A percentile compares a stretch with the other conserved stretches of the same genome.
Evolutionary conservation across 2,113 vertebrate genomes (phyloP).

Genomic region (Entomyzon cyanotis): DNA sequence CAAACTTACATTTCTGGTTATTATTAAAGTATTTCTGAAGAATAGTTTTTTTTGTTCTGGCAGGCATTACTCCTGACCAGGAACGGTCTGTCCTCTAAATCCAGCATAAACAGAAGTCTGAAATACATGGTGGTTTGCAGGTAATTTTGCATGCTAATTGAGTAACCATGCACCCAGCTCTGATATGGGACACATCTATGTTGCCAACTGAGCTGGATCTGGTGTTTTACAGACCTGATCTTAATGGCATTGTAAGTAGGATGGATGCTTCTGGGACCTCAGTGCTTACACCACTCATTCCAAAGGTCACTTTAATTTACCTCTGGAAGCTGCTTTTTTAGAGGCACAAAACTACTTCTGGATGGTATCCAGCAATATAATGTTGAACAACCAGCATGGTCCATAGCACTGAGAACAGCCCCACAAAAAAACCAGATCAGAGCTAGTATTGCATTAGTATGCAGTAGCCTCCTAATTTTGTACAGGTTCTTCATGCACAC

Average conservation of each 20-base stretch:
- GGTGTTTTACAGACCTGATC: background rate
- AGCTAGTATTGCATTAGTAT: background rate
- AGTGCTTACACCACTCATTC: background rate
- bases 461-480: background rate
- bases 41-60: background rate
- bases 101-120: background rate
- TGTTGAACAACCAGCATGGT: background rate
- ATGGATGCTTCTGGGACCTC: background rate
- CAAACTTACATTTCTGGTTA: constrained; percentile 8
- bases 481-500: background rate
- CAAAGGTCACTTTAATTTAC: background rate
- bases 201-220: background rate
- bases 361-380: background rate
- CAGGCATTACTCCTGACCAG: background rate
- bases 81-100: background rate
- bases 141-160: background rate
- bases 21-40: constrained; percentile 10
- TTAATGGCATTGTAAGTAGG: background rate
- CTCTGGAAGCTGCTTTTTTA: background rate
- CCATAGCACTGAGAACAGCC: background rate
- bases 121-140: background rate
- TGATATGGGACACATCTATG: background rate
- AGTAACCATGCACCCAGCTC: background rate
- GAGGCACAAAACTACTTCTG: background rate
- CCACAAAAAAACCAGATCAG: background rate